phyloP scores from a whole-genome alignment of 2,888 invertebrate species.

The Drosophila kuntzei region DNA sequence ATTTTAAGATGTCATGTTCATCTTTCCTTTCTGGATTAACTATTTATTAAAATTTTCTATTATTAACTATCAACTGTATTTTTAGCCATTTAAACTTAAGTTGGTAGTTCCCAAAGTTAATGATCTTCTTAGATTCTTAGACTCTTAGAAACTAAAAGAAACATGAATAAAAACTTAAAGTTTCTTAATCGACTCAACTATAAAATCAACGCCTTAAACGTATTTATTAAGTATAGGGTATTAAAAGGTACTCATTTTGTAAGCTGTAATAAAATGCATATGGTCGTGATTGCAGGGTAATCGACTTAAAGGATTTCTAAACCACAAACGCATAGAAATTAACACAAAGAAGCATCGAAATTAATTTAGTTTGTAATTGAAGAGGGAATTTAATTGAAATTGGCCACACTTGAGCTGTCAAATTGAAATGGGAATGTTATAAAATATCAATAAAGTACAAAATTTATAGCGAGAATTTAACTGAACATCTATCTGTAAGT shows the following conservation, averaged over 20 bases:
- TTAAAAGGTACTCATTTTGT: neutral
- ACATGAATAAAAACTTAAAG: too few relatives aligned
- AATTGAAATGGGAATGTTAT: slow-evolving; percentile 15
- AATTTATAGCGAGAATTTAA: slow-evolving; percentile 15
- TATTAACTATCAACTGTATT: too few relatives aligned
- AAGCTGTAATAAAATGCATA: neutral
- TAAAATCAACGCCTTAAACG: too few relatives aligned
- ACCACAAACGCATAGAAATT: neutral
- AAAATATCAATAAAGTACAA: slow-evolving; percentile 22
- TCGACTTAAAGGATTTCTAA: neutral
- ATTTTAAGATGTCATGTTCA: too few relatives aligned
- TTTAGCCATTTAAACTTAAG: too few relatives aligned
- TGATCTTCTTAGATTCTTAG: too few relatives aligned
- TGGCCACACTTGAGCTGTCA: slow-evolving; percentile 52
- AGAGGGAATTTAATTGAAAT: slow-evolving; percentile 55
- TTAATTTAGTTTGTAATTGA: slow-evolving; percentile 20
- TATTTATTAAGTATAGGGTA: too few relatives aligned
- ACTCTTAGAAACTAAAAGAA: too few relatives aligned
- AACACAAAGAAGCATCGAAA: slow-evolving; percentile 15
- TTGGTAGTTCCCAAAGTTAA: too few relatives aligned
- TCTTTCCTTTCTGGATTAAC: too few relatives aligned
- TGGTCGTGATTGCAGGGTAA: neutral
- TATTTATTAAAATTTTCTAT: too few relatives aligned
- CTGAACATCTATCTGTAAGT: neutral
- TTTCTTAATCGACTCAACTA: too few relatives aligned